Conservation (phyloP, 2,888 invertebrate species). For the Argyresthia goedartella region DNA sequence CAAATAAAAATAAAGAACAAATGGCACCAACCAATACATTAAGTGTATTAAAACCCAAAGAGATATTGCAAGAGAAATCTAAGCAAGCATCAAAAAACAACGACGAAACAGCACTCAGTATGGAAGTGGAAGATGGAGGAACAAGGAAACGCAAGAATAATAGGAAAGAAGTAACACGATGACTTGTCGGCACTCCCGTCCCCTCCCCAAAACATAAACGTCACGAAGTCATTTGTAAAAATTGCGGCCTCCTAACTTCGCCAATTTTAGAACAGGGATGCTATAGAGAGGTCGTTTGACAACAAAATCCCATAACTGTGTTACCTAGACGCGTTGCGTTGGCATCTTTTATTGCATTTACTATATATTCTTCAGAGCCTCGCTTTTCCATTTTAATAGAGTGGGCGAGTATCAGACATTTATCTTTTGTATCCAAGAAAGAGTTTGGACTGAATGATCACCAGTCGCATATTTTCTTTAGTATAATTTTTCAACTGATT, state of each 20-base stretch:
- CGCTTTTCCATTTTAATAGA: no score
- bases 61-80: background rate
- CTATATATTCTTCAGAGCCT: no score
- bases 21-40: no score
- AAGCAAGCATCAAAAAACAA: slow-evolving; percentile 33
- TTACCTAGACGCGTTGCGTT: no score
- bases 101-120: slow-evolving; percentile 34
- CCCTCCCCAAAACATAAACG: slow-evolving; percentile 65
- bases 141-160: slow-evolving; percentile 51
- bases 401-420: no score
- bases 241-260: slow-evolving; percentile 65
- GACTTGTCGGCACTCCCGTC: slow-evolving; percentile 63
- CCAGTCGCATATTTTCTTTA: no score
- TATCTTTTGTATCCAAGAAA: no score
- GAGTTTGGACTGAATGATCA: background rate
- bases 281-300: slow-evolving; percentile 21
- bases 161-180: slow-evolving; percentile 68
- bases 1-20: no score
- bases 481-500: no score
- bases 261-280: slow-evolving; percentile 46
- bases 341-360: no score
- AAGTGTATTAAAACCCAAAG: no score
- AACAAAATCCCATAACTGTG: no score
- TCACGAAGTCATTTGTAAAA: slow-evolving; percentile 71
- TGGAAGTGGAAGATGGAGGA: slow-evolving; percentile 22